These are phyloP conservation scores for Teinopalpus imperialis DNA, from an alignment of 2,888 invertebrate species.

Conservation along the genomic window DNA sequence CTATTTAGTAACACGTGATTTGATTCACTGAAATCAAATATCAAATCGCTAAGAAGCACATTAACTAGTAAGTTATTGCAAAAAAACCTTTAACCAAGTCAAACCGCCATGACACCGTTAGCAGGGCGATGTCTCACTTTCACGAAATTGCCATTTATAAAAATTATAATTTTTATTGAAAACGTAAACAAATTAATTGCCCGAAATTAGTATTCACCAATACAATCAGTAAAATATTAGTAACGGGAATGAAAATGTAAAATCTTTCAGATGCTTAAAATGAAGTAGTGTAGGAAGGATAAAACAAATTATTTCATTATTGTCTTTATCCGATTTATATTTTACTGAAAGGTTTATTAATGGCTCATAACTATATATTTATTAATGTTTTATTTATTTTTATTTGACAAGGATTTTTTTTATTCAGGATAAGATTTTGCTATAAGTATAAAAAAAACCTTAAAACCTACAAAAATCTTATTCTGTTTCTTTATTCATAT, in stretches of 20 bases:
- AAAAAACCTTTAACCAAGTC: slow-evolving; percentile 79
- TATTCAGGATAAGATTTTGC: too few species aligned
- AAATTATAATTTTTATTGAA: slow-evolving; percentile 10
- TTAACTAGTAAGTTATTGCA: slow-evolving; percentile 77
- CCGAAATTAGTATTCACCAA: neutral
- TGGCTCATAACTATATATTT: too few species aligned
- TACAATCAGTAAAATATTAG: slow-evolving; percentile 1
- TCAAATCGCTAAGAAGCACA: slow-evolving; percentile 77
- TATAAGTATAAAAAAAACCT: too few species aligned
- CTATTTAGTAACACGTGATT: slow-evolving; percentile 64
- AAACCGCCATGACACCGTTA: slow-evolving; percentile 83
- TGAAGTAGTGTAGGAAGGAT: slow-evolving; percentile 16
- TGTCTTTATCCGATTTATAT: too few species aligned
- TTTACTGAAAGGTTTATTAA: too few species aligned
- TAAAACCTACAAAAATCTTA: too few species aligned
- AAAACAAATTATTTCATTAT: slow-evolving; percentile 21
- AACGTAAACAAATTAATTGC: slow-evolving; percentile 13
- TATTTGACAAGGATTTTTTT: too few species aligned
- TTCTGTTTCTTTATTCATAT: too few species aligned
- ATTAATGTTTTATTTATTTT: too few species aligned
- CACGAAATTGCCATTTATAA: slow-evolving; percentile 56
- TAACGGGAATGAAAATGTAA: slow-evolving; percentile 9
- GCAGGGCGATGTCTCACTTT: slow-evolving; percentile 81
- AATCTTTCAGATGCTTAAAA: slow-evolving; percentile 5
- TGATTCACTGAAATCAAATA: slow-evolving; percentile 66